Base-by-base conservation (phyloP, 2,888 invertebrate species). In the Nemurella pictetii region DNA sequence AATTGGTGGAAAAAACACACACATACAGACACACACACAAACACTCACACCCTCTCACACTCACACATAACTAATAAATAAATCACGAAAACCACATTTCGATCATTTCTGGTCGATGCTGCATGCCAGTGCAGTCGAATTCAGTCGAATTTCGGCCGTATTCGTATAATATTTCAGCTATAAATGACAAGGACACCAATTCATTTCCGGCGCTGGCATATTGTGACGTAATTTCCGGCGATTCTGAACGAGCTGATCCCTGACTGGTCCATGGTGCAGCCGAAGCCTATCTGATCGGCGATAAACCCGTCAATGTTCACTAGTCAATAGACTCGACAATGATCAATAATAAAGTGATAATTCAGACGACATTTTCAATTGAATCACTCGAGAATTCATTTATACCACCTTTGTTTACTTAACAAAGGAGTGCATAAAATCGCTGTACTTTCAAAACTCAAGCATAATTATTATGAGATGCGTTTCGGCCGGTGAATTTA, bases 161-260 rank as follows among this genome's bases (percentile, higher is more conserved):
- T 55, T 55, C 55, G 55, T 20, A 55, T 55, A 20, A 55, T 55
- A 55, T 55, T 55, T 55, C 15, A 55, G 20, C 55, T 55, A 55
- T 55, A 78, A 36, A 28, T 36, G 82, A 55, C 78, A 72, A 28
- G 36, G 25, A 25, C 55, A 28, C 36, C 80, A 36, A 72, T 82
- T 29, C 73, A 82, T 82, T 82, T 82, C 82, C 82, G 82, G 82
- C n/a, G 26, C 55, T 82, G 55, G 82, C 82, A 82, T 82, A 82
- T 82, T 82, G 82, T 36, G 36, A 27, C 20, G 82, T 55, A 28
- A 82, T 82, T 72, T 82, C 82, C 82, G 26, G 27, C n/a, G n/a
- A n/a, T n/a, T n/a, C n/a, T n/a, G n/a, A n/a, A 15, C 2, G 82
- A 27, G 36, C 36, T 81, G 35, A 81, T 0, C 35, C 26, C 26